Evolutionary conservation across 2,888 invertebrate genomes (phyloP), one percentile per base, ranked within the genome.

Genomic region (Tineola bisselliella): DNA sequence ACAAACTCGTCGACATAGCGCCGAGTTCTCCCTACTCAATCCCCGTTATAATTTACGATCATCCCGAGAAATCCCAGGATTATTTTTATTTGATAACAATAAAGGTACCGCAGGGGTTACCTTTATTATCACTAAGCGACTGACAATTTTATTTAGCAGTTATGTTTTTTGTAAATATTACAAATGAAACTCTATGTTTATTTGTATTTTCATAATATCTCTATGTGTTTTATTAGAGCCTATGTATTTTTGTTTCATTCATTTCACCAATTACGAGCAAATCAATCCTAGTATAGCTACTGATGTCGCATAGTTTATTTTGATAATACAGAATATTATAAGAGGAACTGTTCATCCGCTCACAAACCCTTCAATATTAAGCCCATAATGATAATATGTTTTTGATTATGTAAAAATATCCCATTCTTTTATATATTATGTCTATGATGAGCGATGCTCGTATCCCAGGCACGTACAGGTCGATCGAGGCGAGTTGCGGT

Each of bases 21-120:
- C 13, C 44, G 57, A 33, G 52, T 25, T 59, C 58, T 67, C 69
- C 69, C 74, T 66, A 76, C 79, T 79, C 73, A 67, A 72, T 70
- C 75, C 78, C 81, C 73, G 79, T 76, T 83, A 81, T 86, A 84
- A 86, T 86, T 87, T 87, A 86, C 84, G 87, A 84, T 81, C 81
- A 84, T 83, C 84, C 84, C 77, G 67, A 81, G 83, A 83, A 84
- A 83, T 82, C 83, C 80, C 69, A 67, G 83, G 84, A 84, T 87
- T 86, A 87, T 84, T 86, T 87, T 87, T 86, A 87, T 87, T 84
- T 78, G 84, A 86, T 87, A 86, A 84, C 84, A 84, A 86, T 86
- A 84, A 84, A 86, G 84, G 84, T 81, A 72, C 77, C 77, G 76
- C 76, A 66, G 81, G 83, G 84, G 84, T 84, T 81, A 80, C 83